phyloP scores from a whole-genome alignment of 1,140 invertebrate genomes.

The Thrips palmi region DNA sequence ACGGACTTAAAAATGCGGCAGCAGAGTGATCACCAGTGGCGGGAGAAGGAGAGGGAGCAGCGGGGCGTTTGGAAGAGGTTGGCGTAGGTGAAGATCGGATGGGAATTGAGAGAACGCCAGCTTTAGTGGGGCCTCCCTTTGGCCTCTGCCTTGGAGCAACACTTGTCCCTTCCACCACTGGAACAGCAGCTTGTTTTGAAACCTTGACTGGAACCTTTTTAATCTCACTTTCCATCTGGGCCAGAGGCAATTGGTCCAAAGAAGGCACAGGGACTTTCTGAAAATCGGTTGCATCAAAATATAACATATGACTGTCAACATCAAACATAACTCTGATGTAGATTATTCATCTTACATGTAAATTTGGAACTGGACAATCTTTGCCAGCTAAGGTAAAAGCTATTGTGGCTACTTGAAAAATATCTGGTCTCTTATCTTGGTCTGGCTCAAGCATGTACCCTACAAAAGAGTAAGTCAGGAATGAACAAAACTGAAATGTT shows the following conservation, averaged over 20 bases:
- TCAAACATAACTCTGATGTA: not conserved
- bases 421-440: constrained; percentile 65
- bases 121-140: constrained; percentile 38
- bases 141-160: constrained; percentile 71
- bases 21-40: constrained; percentile 4
- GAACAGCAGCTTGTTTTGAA: constrained; percentile 23
- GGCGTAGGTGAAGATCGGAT: constrained; percentile 11
- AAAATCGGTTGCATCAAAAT: constrained; percentile 12
- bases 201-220: constrained; percentile 20
- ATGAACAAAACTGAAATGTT: constrained; percentile 11
- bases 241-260: constrained; percentile 40
- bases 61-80: constrained; percentile 8
- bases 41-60: constrained; percentile 3
- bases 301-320: not conserved
- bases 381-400: constrained; percentile 55
- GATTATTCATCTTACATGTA: constrained; percentile 40
- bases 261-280: constrained; percentile 44
- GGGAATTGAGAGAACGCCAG: constrained; percentile 13
- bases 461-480: constrained; percentile 23
- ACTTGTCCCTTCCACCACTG: constrained; percentile 50
- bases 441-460: constrained; percentile 75
- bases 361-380: constrained; percentile 64
- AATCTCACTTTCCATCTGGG: constrained; percentile 42
- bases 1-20: no score
- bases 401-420: constrained; percentile 69